Base-by-base conservation (phyloP, 2,797 vertebrate species). In the Typhlichthys eigenmanni region DNA sequence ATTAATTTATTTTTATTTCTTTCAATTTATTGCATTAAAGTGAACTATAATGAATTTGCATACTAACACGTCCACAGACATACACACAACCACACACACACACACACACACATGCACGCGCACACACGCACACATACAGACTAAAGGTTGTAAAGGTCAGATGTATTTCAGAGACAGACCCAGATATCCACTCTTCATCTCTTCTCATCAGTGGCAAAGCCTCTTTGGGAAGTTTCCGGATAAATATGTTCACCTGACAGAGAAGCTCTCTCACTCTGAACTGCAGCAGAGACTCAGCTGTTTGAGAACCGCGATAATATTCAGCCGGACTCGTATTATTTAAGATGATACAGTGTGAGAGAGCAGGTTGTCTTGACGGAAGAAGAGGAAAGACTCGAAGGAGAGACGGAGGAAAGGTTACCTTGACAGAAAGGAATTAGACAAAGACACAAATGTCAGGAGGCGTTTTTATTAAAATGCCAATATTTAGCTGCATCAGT, bases 361-460 rank as follows among this genome's bases (percentile, higher is more conserved):
- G 78, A 81, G 69, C 64, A 58, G 65, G 72, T 70, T 68, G 70
- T 81, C 80, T 76, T 72, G 81, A 85, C 84, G 74, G 79, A 83
- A 78, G 76, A 60, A 34, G 62, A 73, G 66, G 76, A 81, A 81
- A 76, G 66, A 76, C 66, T 85, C 75, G 74, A 68, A 64, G 78
- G 4, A 49, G 82, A 83, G 80, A 78, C 81, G 80, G 80, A 72
- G 83, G 61, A 90, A 91, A 91, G 87, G 90, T 90, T 85, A 88
- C 81, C 66, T 83, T 86, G 88, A 88, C 79, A 88, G 85, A 65
- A 75, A 77, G 80, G 81, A 88, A 81, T 85, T 84, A 86, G 75
- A 85, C 83, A 89, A 88, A 82, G 87, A 87, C 87, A 87, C 83
- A 87, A 88, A 91, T 91, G 90, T 89, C 91, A 90, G 86, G 72